Evolutionary conservation across 2,113 vertebrate species (phyloP).

Genomic region (Poecilia latipinna): DNA sequence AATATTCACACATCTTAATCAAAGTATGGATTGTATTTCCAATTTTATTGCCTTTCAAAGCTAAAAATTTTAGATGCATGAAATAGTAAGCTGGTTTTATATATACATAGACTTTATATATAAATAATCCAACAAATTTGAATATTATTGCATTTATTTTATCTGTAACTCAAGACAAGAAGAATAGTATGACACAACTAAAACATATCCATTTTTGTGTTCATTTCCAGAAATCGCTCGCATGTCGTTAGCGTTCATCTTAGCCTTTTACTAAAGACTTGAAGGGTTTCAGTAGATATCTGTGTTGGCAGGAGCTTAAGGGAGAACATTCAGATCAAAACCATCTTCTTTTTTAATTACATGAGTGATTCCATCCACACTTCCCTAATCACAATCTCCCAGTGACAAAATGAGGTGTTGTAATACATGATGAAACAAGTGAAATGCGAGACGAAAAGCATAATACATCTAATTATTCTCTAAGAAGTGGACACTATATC

Average conservation of each 20-base stretch:
- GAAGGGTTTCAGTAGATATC: conserved; percentile 9
- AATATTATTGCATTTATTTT: no score
- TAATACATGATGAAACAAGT: conserved; percentile 70
- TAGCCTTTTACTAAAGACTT: conserved; percentile 9
- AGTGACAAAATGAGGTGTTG: conserved; percentile 54
- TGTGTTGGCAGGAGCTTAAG: conserved; percentile 13
- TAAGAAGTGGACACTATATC: conserved; percentile 18
- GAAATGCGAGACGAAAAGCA: conserved; percentile 43
- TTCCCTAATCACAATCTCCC: conserved; percentile 47
- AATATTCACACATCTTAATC: no score
- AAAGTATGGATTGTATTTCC: no score
- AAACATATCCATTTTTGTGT: not conserved
- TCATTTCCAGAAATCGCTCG: not conserved
- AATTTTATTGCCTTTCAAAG: no score
- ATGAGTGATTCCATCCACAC: conserved; percentile 27
- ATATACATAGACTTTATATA: no score
- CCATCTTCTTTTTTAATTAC: not conserved
- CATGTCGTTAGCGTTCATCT: conserved; percentile 8
- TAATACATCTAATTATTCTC: conserved; percentile 28
- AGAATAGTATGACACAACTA: not conserved
- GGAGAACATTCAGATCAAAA: conserved; percentile 6
- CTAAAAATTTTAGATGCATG: no score
- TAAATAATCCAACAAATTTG: no score
- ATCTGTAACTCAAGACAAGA: not conserved
- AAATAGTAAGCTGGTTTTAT: no score